Base-by-base conservation (phyloP, 2,797 vertebrate genomes). In the Neosilurus hyrtlii region DNA sequence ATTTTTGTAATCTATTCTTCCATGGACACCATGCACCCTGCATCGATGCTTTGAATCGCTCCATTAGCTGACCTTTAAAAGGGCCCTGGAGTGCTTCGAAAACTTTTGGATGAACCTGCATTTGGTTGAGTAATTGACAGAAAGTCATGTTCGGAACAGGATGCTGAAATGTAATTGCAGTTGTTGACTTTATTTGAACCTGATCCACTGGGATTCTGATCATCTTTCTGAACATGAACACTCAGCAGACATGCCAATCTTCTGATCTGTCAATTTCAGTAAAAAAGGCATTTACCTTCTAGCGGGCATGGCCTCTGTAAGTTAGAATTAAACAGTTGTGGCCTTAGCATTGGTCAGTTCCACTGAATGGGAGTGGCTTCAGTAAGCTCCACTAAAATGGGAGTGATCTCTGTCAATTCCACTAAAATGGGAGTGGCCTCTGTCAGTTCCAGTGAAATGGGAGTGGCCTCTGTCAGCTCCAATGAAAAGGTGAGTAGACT, bases 61-160 rank as follows among this genome's bases (percentile, higher is more conserved):
- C 71, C 78, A 77, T 84, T 77, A 84, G 74, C 54, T 62, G 78
- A 80, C 70, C 78, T 74, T 62, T 59, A 14, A 37, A 76, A 70
- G 3, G 24, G 26, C 56, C 63, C 30, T 15, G 49, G 14, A 75
- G 78, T 43, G 52, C 71, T 56, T 66, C 16, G 18, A 11, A 56
- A 84, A 79, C 26, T 62, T 79, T 62, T 12, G 22, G 22, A 80
- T 68, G 18, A 80, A 24, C 59, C 52, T 9, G 5, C 0, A 8
- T 72, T 59, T 49, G 22, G 70, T 82, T 82, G n/a, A 16, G 15
- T 82, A 62, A 81, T 62, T 24, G 37, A 72, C 9, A 4, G 24
- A 66, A 67, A 12, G 20, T 49, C n/a, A 3, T 67, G 62, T 66
- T n/a, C 65, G 1, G 30, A 65, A 52, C 61, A 52, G 43, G 24